Evolutionary conservation across 2,888 invertebrate genomes (phyloP).

Genomic region (Macrophya alboannulata): DNA sequence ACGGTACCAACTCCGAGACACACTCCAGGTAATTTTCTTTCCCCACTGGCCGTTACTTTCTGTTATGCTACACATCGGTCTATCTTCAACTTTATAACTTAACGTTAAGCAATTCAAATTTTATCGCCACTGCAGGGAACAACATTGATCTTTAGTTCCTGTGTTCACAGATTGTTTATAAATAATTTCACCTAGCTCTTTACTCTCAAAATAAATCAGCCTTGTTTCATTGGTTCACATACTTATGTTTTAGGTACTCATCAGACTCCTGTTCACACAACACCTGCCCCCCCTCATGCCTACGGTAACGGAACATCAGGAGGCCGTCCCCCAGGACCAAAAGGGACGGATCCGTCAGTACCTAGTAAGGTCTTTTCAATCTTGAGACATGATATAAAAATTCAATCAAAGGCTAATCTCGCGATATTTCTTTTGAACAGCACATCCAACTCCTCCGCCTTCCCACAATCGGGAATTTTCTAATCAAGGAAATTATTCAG

Average conservation of each 20-base stretch:
- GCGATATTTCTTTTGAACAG: neutral
- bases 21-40: too few relatives aligned
- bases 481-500: neutral
- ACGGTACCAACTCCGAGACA: too few relatives aligned
- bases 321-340: neutral
- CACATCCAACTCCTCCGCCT: neutral
- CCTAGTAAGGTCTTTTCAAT: neutral
- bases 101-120: neutral
- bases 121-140: neutral
- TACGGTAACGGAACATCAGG: neutral
- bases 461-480: neutral
- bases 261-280: neutral
- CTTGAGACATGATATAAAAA: neutral
- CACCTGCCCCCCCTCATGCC: neutral
- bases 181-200: neutral
- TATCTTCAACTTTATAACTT: neutral
- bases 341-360: neutral
- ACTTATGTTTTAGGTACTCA: too few relatives aligned
- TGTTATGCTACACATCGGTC: too few relatives aligned
- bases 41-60: too few relatives aligned
- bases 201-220: neutral
- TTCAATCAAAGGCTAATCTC: neutral
- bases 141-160: neutral
- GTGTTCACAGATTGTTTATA: neutral
- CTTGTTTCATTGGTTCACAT: neutral